Evolutionary conservation across 2,888 invertebrate genomes (phyloP).

Genomic region (Perizoma affinitatum): DNA sequence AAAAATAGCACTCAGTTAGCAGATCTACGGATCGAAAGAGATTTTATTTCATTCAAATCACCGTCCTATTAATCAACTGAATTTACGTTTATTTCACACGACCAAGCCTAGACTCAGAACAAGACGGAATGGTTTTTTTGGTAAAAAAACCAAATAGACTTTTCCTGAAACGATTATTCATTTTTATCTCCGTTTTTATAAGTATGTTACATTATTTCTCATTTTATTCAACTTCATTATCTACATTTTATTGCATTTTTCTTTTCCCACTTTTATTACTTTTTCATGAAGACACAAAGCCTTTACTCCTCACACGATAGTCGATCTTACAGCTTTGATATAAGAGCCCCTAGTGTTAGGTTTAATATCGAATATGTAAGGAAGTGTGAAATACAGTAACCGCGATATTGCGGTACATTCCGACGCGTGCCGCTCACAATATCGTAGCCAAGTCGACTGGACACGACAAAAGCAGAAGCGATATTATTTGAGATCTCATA

Average conservation of each 20-base stretch:
- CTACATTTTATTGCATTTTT: constrained; percentile 4
- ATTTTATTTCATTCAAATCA: too few species aligned
- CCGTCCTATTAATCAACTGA: too few species aligned
- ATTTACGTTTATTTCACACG: too few species aligned
- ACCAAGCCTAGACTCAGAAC: too few species aligned
- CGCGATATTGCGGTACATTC: constrained; percentile 41
- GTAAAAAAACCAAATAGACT: too few species aligned
- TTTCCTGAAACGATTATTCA: too few species aligned
- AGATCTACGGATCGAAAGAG: too few species aligned
- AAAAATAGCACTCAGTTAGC: too few species aligned
- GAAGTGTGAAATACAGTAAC: constrained; percentile 39
- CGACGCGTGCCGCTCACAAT: constrained; percentile 37
- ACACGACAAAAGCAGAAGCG: constrained; percentile 17
- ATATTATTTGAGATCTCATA: not conserved
- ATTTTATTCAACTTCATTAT: not conserved
- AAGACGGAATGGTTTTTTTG: too few species aligned
- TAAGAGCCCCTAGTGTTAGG: not conserved
- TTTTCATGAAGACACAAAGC: constrained; percentile 6
- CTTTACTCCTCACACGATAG: not conserved
- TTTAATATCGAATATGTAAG: constrained; percentile 18
- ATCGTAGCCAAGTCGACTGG: constrained; percentile 25
- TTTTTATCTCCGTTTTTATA: too few species aligned
- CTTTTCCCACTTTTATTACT: constrained; percentile 12
- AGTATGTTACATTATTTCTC: not conserved
- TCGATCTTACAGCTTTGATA: not conserved